These are phyloP conservation scores for Drosophila tristis DNA, from an alignment of 1,140 invertebrate genomes.

Conservation along the genomic window DNA sequence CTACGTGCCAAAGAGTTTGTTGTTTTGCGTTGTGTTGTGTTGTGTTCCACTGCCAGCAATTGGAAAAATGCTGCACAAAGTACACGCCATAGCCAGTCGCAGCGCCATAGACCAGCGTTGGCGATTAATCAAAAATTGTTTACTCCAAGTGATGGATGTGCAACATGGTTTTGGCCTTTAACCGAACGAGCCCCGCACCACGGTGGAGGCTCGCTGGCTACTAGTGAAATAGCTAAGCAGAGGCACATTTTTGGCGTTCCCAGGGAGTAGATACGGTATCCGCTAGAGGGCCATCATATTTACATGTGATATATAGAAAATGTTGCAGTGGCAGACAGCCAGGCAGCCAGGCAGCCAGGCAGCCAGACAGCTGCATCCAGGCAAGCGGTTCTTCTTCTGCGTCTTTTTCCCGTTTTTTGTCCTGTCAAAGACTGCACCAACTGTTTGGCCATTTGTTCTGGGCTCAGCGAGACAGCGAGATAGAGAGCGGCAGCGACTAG, in stretches of 20 bases:
- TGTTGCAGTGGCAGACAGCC: slow-evolving; percentile 40
- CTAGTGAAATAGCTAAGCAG: slow-evolving; percentile 59
- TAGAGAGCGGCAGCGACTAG: slow-evolving; percentile 30
- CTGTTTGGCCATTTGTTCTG: slow-evolving; percentile 46
- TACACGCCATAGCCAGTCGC: slow-evolving; percentile 44
- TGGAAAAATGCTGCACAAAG: slow-evolving; percentile 75
- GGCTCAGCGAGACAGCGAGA: slow-evolving; percentile 26
- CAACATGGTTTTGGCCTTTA: slow-evolving; percentile 75
- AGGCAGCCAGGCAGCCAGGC: slow-evolving; percentile 24
- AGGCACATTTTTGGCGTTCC: slow-evolving; percentile 54
- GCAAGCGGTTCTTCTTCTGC: slow-evolving; percentile 40
- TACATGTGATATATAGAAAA: slow-evolving; percentile 76
- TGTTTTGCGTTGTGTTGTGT: slow-evolving; percentile 4
- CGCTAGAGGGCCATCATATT: slow-evolving; percentile 51
- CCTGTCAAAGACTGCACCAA: slow-evolving; percentile 6
- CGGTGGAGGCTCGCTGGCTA: slow-evolving; percentile 16
- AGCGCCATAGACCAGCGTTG: slow-evolving; percentile 38
- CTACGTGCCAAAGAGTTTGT: slow-evolving; percentile 66
- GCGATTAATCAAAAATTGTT: slow-evolving; percentile 82
- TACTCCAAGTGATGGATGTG: slow-evolving; percentile 81
- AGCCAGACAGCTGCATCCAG: slow-evolving; percentile 35
- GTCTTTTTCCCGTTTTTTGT: slow-evolving; percentile 8
- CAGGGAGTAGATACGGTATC: slow-evolving; percentile 9
- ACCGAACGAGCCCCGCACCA: slow-evolving; percentile 15
- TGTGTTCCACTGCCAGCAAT: slow-evolving; percentile 48